These are phyloP conservation scores for Thera obeliscata DNA, from an alignment of 2,888 invertebrate species.

Conservation along the genomic window DNA sequence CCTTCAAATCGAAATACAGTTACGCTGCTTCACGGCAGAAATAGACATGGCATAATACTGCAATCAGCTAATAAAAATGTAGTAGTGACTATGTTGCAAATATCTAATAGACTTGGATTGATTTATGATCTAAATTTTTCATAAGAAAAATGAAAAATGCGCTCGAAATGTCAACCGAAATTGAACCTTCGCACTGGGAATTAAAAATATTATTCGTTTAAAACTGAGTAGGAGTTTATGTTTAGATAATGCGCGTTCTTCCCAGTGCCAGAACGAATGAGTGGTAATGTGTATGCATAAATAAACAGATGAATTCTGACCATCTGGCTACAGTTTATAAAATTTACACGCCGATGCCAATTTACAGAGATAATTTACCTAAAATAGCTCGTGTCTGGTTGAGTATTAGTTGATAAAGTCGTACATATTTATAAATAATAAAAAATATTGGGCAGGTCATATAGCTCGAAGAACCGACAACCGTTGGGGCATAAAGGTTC, in stretches of 20 bases:
- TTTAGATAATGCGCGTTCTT: constrained; percentile 12
- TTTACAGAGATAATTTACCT: background rate
- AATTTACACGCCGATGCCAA: background rate
- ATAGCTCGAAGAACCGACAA: too few relatives aligned
- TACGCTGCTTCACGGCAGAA: too few relatives aligned
- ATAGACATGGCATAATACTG: too few relatives aligned
- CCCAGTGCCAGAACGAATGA: constrained; percentile 10
- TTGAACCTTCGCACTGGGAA: background rate
- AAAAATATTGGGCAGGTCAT: too few relatives aligned
- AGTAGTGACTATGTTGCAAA: background rate
- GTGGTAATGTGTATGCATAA: constrained; percentile 4
- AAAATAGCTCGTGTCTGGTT: background rate
- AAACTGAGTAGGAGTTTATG: constrained; percentile 5
- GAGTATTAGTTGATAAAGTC: background rate
- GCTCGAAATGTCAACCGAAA: background rate
- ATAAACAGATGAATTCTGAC: constrained; percentile 10
- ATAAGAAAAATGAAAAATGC: background rate
- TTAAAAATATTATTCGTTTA: constrained; percentile 5
- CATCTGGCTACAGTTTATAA: constrained; percentile 14
- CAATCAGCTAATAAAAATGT: too few relatives aligned
- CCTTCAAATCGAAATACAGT: too few relatives aligned
- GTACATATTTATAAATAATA: too few relatives aligned
- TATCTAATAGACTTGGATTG: background rate
- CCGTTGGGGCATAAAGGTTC: too few relatives aligned
- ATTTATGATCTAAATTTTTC: background rate